Evolutionary conservation across 1,140 invertebrate genomes (phyloP).

Genomic region (Heliothis subflexa): DNA sequence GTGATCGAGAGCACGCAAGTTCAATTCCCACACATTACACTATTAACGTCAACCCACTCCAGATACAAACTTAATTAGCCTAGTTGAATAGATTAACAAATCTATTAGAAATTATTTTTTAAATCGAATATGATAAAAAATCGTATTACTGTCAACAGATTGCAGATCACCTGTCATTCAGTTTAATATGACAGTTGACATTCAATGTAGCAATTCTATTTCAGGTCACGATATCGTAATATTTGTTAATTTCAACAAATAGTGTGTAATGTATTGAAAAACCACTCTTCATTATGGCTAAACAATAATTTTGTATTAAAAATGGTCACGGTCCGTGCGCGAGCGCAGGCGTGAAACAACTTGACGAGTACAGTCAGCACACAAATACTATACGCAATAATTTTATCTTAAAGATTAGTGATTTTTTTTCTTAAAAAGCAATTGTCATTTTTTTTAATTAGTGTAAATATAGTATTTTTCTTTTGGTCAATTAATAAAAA

Average conservation of each 20-base stretch:
- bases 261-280: conserved; percentile 42
- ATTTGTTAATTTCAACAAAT: conserved; percentile 28
- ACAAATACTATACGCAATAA: background rate
- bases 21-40: too few species aligned
- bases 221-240: conserved; percentile 20
- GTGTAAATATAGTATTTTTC: too few species aligned
- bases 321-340: conserved; percentile 36
- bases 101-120: too few species aligned
- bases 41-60: too few species aligned
- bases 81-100: too few species aligned
- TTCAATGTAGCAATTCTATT: background rate
- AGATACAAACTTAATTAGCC: too few species aligned
- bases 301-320: conserved; percentile 49
- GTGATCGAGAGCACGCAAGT: too few species aligned
- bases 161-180: background rate
- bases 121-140: too few species aligned
- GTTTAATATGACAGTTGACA: background rate
- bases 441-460: too few species aligned
- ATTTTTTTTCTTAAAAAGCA: background rate
- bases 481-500: too few species aligned
- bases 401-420: background rate
- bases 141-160: too few species aligned
- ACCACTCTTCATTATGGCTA: conserved; percentile 44
- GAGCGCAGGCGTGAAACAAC: conserved; percentile 38
- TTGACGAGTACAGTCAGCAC: conserved; percentile 29